Percentiles rank a stretch among this genome's conserved stretches.
Conservation (phyloP, 1,140 invertebrate species). For the Anadara kagoshimensis region DNA sequence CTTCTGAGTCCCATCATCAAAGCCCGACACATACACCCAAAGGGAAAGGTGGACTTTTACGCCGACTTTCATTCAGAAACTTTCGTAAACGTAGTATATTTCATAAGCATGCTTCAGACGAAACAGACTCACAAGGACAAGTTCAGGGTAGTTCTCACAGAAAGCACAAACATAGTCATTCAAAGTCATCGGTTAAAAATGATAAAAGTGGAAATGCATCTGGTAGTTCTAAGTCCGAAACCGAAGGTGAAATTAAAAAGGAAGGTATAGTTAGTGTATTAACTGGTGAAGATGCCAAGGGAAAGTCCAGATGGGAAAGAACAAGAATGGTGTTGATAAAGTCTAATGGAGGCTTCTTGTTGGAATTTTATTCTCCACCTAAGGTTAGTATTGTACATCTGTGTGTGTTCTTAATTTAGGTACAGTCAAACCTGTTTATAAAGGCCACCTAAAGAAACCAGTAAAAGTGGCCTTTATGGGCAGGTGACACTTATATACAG, state of each 20-base stretch:
- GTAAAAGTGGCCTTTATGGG: too few species aligned
- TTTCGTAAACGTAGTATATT: slow-evolving; percentile 88
- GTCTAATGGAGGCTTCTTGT: slow-evolving; percentile 92
- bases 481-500: too few species aligned
- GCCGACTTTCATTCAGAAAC: slow-evolving; percentile 85
- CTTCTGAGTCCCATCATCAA: slow-evolving; percentile 19
- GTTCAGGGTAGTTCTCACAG: background rate
- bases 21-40: slow-evolving; percentile 80
- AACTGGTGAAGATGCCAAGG: slow-evolving; percentile 83
- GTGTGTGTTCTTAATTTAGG: too few species aligned
- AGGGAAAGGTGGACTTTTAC: slow-evolving; percentile 84
- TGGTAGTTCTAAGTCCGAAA: slow-evolving; percentile 27
- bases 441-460: too few species aligned
- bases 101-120: slow-evolving; percentile 81
- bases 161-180: slow-evolving; percentile 25
- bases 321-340: slow-evolving; percentile 92
- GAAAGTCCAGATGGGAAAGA: slow-evolving; percentile 95
- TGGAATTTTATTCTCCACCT: slow-evolving; percentile 96
- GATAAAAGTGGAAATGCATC: slow-evolving; percentile 15
- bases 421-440: too few species aligned
- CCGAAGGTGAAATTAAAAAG: slow-evolving; percentile 84
- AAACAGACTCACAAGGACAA: background rate
- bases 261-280: slow-evolving; percentile 95
- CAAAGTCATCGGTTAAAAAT: slow-evolving; percentile 9
- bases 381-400: slow-evolving; percentile 78